Evolutionary conservation across 2,797 vertebrate genomes (phyloP), one percentile per base, ranked within the genome.

Genomic region (Enteromius treurensis): DNA sequence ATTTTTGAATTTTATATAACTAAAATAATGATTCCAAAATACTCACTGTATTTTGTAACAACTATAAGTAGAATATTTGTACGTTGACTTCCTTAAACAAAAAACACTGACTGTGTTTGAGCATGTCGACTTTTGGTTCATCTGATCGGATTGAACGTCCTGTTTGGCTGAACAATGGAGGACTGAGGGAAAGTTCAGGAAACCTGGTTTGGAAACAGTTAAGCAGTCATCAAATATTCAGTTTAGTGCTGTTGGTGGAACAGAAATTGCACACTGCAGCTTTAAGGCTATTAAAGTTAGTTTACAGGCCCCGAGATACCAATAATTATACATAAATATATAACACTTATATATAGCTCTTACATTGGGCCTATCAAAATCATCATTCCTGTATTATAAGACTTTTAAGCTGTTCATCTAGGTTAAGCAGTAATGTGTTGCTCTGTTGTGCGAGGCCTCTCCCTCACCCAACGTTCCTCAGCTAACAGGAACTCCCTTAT

Each of bases 401-500:
- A 67, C 11, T 76, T 83, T 77, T n/a, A 74, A 74, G 29, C 45
- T 40, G 37, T 81, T 85, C 73, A 80, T 86, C 70, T 67, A 76
- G 81, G 51, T 69, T 73, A 86, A 83, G 81, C 58, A 76, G 81
- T 75, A 82, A 82, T 73, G 74, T 34, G 42, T 68, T 70, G 60
- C 75, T 77, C 51, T 55, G 42, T 79, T 79, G 79, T 70, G 40
- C 2, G 5, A 81, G 82, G 60, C 45, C 78, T 81, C 82, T 84
- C 65, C 13, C 78, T 81, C 67, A 81, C 81, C 53, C 60, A 45
- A 49, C 68, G n/a, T 29, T 58, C 42, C 51, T 69, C 67, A n/a
- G 37, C 87, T 85, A 88, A 90, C 88, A 91, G 87, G 90, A 93
- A 92, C 89, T 88, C 86, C 85, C 84, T 87, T 90, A 91, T 93